Evolutionary conservation across 2,113 vertebrate genomes (phyloP).

Genomic region (Caretta caretta): DNA sequence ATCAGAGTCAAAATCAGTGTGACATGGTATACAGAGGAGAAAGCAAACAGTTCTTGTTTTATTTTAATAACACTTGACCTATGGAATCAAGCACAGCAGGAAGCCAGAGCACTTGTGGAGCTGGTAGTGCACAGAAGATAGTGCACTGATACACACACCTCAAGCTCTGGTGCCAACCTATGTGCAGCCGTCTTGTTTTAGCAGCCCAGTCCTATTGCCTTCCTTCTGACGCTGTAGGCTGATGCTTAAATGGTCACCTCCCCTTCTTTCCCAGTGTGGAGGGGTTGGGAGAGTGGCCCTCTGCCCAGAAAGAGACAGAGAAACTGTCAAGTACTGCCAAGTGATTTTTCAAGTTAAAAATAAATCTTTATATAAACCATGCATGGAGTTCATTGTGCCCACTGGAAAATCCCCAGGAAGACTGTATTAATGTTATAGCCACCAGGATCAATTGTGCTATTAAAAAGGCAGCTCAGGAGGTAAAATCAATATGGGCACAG

Average conservation of each 20-base stretch:
- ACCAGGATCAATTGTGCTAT: conserved; percentile 15
- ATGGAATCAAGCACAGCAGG: conserved; percentile 9
- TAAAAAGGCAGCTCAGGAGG: conserved; percentile 5
- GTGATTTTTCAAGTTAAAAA: neutral
- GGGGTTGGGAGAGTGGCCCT: neutral
- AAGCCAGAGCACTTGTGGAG: conserved; percentile 25
- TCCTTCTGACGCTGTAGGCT: conserved; percentile 10
- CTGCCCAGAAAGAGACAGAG: neutral
- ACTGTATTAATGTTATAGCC: neutral
- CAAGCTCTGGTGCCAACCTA: neutral
- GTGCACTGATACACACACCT: neutral
- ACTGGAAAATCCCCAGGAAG: conserved; percentile 20
- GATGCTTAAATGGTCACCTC: conserved; percentile 3
- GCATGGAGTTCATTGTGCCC: neutral
- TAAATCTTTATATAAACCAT: neutral
- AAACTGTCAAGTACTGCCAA: neutral
- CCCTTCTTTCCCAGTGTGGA: neutral
- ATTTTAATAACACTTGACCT: conserved; percentile 32
- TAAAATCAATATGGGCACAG: conserved; percentile 19
- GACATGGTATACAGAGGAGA: neutral
- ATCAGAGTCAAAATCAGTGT: neutral
- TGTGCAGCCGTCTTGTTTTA: neutral
- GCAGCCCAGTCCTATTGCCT: neutral
- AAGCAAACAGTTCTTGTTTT: neutral
- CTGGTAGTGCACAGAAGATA: conserved; percentile 5